phyloP scores from a whole-genome alignment of 2,113 vertebrate species.

The Pollimyrus isidori region DNA sequence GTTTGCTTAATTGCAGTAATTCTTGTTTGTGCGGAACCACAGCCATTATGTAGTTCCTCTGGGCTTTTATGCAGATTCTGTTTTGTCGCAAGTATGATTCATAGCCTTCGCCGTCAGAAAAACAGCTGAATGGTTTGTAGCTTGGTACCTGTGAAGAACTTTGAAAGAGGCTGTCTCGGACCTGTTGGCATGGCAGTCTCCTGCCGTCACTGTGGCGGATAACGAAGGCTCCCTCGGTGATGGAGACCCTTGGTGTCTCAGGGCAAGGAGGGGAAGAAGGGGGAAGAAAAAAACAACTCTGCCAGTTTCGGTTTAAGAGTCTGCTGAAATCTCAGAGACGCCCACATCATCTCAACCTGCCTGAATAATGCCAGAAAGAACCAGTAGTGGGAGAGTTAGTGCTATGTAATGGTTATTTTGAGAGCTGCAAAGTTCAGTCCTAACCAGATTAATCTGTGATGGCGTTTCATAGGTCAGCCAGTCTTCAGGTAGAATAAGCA shows the following conservation, averaged over 20 bases:
- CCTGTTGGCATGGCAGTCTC: neutral
- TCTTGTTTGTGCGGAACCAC: neutral
- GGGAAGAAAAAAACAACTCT: neutral
- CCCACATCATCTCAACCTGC: neutral
- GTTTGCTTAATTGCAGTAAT: neutral
- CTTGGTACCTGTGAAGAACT: neutral
- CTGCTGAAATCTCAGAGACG: neutral
- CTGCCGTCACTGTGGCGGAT: neutral
- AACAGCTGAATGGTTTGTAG: neutral
- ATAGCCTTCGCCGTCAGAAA: neutral
- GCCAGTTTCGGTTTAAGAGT: neutral
- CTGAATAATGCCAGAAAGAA: neutral
- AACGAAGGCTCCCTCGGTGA: neutral
- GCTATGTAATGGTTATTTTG: neutral
- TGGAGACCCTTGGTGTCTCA: neutral
- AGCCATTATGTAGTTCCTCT: neutral
- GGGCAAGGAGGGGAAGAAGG: neutral
- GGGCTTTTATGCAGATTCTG: neutral
- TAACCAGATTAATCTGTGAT: neutral
- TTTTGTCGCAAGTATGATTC: neutral
- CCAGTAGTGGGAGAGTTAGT: neutral
- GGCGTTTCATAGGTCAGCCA: neutral
- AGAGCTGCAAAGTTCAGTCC: neutral
- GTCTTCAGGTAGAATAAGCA: neutral
- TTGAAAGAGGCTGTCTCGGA: neutral